Evolutionary conservation across 1,140 invertebrate species (phyloP), one percentile per base, ranked within the genome.

Genomic region (Samia ricini): DNA sequence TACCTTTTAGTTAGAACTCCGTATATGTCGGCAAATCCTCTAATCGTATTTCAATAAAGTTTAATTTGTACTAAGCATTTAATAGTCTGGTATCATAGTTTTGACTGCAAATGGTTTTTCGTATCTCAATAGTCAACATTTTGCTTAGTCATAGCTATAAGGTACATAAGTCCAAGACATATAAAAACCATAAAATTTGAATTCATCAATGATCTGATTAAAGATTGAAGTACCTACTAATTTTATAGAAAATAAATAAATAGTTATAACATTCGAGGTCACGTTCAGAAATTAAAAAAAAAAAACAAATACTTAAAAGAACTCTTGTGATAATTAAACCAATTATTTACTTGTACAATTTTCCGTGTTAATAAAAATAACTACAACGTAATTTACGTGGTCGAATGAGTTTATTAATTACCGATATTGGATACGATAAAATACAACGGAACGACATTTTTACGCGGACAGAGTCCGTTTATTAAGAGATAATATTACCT

Each of bases 401-500:
- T 64, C 63, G 70, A 77, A 77, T 74, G 70, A 74, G 64, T 78
- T 74, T 71, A 83, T 86, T 82, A 83, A 83, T 81, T 75, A 42
- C 74, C 66, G 72, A 79, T 79, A 78, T 64, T 55, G 66, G 63
- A 63, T 63, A 66, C 76, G 69, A 79, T 83, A 84, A 85, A 81
- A 77, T 76, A 72, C 71, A 81, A 77, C 66, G 80, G 76, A 81
- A 84, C 76, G 84, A 79, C 79, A 82, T 78, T 89, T 89, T 87
- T 86, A 85, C 77, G 75, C 69, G 73, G 68, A 64, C 72, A 77
- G 79, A 85, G n/a, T 88, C 72, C 71, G 77, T 88, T 89, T 88
- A 89, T 89, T 86, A 87, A 89, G 87, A 89, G 79, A 89, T 86
- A 84, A 89, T 84, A 81, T 82, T 83, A 88, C 85, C 85, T 89